Conservation (phyloP, 2,113 vertebrate species). For the Dissostichus mawsoni region DNA sequence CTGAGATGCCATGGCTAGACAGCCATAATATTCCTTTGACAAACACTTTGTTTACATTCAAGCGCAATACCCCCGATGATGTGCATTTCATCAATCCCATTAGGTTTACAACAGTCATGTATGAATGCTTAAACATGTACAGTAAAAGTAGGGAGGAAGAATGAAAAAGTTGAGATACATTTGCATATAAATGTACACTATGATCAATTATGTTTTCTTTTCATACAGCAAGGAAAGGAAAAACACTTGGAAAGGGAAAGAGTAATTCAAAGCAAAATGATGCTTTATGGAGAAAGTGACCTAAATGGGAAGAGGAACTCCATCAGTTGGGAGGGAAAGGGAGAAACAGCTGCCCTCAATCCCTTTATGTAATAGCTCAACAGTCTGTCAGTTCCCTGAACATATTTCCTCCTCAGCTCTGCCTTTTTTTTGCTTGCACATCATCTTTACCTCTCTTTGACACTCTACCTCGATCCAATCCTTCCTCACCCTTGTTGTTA, state of each 20-base stretch:
- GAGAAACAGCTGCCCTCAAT: conserved; percentile 23
- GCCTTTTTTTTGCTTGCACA: background rate
- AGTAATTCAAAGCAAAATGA: background rate
- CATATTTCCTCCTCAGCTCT: conserved; percentile 15
- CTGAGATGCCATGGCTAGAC: background rate
- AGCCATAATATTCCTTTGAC: background rate
- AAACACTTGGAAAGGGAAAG: background rate
- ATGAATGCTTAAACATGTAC: background rate
- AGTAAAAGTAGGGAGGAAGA: background rate
- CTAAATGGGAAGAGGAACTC: conserved; percentile 3
- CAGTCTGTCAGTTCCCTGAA: conserved; percentile 28
- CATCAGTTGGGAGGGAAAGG: background rate
- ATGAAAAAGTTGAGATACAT: background rate
- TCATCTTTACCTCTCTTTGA: background rate
- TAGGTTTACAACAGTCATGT: background rate
- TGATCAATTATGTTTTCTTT: background rate
- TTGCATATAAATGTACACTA: background rate
- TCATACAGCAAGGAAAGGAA: background rate
- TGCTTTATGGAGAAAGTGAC: conserved; percentile 20
- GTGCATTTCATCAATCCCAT: no score
- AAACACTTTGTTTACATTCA: background rate
- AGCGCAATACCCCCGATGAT: no score
- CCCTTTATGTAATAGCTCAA: conserved; percentile 51
- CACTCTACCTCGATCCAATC: background rate
- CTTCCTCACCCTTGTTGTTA: background rate